Conservation (phyloP, 2,113 vertebrate species). For the chimpanzee (Pan troglodytes) region NHGRI_mPanTro3-v2.1_pri NC_072401.2:64382501-64383000, state of each 20-base stretch:
- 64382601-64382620: not conserved
- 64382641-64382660: not conserved
- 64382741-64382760: not conserved
- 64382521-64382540: not conserved
- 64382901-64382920: slow-evolving; percentile 4
- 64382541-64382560: not conserved
- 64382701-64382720: not conserved
- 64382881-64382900: not conserved
- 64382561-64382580: not conserved
- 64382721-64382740: not conserved
- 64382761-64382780: not conserved
- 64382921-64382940: not conserved
- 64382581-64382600: not conserved
- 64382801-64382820: not conserved
- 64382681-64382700: not conserved
- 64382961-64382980: slow-evolving; percentile 18
- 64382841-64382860: not conserved
- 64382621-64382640: not conserved
- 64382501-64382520: not conserved
- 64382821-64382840: slow-evolving; percentile 18
- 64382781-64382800: not conserved
- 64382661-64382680: not conserved
- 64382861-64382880: not conserved
- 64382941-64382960: slow-evolving; percentile 16
- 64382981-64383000: not conserved